Percentiles rank a stretch among this genome's conserved stretches.
Evolutionary conservation across 2,113 vertebrate species (phyloP).

Genomic region (Conger conger): DNA sequence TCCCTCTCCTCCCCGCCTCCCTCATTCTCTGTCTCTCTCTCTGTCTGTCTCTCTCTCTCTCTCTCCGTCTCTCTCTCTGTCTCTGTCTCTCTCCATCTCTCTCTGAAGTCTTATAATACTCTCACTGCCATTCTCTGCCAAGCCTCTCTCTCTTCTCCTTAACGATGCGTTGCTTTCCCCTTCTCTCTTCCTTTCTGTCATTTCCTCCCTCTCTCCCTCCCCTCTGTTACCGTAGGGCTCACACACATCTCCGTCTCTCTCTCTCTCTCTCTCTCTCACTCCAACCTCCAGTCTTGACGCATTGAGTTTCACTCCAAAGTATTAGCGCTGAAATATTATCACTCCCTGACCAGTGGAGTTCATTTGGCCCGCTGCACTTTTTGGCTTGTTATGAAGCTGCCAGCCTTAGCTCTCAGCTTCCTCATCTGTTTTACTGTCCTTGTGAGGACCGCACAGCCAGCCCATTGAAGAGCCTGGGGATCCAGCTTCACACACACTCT

Average conservation of each 20-base stretch:
- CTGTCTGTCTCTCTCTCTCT: slow-evolving; percentile 2
- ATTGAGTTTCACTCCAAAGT: slow-evolving; percentile 1
- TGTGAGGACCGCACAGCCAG: neutral
- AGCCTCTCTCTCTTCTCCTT: neutral
- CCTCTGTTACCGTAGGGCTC: neutral
- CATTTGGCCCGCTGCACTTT: neutral
- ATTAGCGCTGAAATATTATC: neutral
- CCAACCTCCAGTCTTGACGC: neutral
- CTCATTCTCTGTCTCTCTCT: neutral
- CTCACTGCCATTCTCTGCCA: neutral
- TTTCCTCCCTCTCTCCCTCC: neutral
- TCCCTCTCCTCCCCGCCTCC: neutral
- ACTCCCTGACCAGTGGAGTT: neutral
- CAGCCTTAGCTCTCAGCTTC: neutral
- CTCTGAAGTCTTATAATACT: neutral
- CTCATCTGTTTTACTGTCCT: neutral
- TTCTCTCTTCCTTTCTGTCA: slow-evolving; percentile 17
- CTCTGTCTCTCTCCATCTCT: neutral
- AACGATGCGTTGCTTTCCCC: neutral
- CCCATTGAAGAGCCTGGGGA: neutral
- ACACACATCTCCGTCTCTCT: slow-evolving; percentile 8
- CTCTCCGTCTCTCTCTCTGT: neutral
- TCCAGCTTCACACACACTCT: neutral
- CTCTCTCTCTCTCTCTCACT: slow-evolving; percentile 14
- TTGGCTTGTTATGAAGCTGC: neutral